Evolutionary conservation across 2,113 vertebrate genomes (phyloP), one percentile per base, ranked within the genome.

Genomic region (Megalops atlanticus): DNA sequence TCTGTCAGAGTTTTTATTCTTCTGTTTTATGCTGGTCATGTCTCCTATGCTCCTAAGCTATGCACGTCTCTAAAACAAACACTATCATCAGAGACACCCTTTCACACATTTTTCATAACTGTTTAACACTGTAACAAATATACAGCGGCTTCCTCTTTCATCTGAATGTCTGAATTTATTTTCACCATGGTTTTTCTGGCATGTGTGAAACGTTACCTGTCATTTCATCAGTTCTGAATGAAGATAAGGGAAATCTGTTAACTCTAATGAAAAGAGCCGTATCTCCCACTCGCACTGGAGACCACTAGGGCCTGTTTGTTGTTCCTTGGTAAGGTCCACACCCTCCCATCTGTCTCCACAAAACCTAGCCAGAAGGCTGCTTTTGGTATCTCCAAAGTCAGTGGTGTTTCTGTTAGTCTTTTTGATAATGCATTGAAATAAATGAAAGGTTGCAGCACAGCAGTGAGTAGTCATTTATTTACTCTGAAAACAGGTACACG

Each of bases 401-500:
- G 15, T n/a, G 69, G 1, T 36, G 11, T 71, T n/a, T 71, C 35
- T 36, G 1, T 31, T 38, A 24, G 10, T 71, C n/a, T 35, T 4
- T 14, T 33, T 36, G n/a, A 35, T 15, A 36, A 71, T 36, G 58
- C n/a, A 71, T 16, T 31, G 27, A 10, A 16, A 76, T 14, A 27
- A 78, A 21, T 15, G 39, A 16, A 54, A n/a, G 14, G 49, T 75
- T 83, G 70, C n/a, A n/a, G n/a, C n/a, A n/a, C n/a, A n/a, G n/a
- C 77, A 78, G 40, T 85, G 77, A 83, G 72, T 68, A 79, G 38
- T 35, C 0, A 36, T 86, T 85, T 87, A 86, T 83, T 89, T 73
- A 80, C 33, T 83, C 49, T 58, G 78, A 85, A 89, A 87, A 88
- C 82, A 79, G 84, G 27, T 86, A 84, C 81, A 83, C 52, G 38